Evolutionary conservation across 2,797 vertebrate genomes (phyloP).

Genomic region (Adrianichthys oophorus): DNA sequence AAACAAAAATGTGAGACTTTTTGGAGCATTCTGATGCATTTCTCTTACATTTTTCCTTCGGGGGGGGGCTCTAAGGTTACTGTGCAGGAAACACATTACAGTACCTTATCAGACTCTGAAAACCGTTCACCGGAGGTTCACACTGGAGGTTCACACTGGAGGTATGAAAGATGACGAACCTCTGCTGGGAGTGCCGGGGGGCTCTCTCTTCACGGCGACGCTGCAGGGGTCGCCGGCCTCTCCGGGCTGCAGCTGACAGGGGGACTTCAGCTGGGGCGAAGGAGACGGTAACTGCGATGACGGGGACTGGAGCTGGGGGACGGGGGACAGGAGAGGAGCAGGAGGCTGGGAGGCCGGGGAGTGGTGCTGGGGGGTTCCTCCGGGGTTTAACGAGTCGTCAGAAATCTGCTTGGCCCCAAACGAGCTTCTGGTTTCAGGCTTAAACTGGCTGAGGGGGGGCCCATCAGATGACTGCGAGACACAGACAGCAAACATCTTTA

Average conservation of each 20-base stretch:
- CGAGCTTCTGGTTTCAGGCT: conserved; percentile 83
- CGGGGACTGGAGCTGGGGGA: conserved; percentile 61
- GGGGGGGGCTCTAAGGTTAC: too few relatives aligned
- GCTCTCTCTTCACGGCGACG: conserved; percentile 77
- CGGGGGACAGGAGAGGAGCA: conserved; percentile 58
- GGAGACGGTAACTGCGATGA: conserved; percentile 66
- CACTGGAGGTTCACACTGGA: too few relatives aligned
- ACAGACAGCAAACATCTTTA: conserved; percentile 20
- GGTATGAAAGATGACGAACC: conserved; percentile 46
- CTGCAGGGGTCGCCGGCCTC: conserved; percentile 70
- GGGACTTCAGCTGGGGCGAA: conserved; percentile 66
- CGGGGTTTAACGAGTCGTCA: conserved; percentile 46
- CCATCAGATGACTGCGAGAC: conserved; percentile 82
- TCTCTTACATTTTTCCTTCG: too few relatives aligned
- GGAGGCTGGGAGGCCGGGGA: conserved; percentile 56
- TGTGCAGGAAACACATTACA: neutral
- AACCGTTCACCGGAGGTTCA: too few relatives aligned
- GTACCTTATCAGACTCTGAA: neutral
- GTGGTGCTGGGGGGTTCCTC: conserved; percentile 56
- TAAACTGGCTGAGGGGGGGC: conserved; percentile 85
- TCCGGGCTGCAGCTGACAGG: conserved; percentile 60
- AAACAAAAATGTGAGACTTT: too few relatives aligned
- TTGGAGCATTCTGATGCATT: too few relatives aligned
- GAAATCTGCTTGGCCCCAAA: conserved; percentile 60
- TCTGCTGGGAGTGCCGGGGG: conserved; percentile 70